A percentile compares a stretch with the other conserved stretches of the same genome.
Conservation (phyloP, 2,797 vertebrate genomes). For the Myotis pilosus region DNA sequence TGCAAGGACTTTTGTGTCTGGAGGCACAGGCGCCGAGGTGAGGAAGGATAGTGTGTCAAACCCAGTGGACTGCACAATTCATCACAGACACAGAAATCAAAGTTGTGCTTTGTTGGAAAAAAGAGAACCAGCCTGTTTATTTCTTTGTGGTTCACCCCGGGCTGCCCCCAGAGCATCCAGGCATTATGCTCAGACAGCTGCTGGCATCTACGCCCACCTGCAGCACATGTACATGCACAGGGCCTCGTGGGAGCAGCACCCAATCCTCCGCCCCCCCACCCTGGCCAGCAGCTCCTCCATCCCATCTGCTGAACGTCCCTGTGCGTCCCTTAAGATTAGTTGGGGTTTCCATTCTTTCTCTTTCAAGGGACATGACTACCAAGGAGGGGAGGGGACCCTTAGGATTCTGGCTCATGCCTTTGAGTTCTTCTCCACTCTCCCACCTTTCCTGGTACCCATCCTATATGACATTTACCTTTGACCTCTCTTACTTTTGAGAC, state of each 20-base stretch:
- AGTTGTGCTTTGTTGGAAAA: not conserved
- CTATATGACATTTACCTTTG: not conserved
- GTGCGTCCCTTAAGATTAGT: not conserved
- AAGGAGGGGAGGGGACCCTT: not conserved
- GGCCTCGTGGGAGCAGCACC: not conserved
- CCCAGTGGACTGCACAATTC: not conserved
- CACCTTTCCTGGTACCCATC: not conserved
- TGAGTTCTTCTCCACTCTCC: not conserved
- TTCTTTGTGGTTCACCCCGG: not conserved
- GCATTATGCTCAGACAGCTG: not conserved
- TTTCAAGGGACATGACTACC: not conserved
- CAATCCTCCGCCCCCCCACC: not conserved
- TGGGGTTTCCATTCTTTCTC: not conserved
- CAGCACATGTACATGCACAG: not conserved
- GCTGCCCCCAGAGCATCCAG: not conserved
- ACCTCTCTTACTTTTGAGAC: not conserved
- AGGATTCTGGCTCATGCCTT: not conserved
- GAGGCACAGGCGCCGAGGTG: not conserved
- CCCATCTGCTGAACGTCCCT: not conserved
- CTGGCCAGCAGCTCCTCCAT: not conserved
- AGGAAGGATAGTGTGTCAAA: not conserved
- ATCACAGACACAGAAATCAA: conserved; percentile 35
- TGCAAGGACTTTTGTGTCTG: not conserved
- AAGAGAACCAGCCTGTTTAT: not conserved
- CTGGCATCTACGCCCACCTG: too few relatives aligned